Percentiles rank a stretch among this genome's conserved stretches.
Conservation (phyloP, 2,797 vertebrate species). For the Glyptemys insculpta region DNA sequence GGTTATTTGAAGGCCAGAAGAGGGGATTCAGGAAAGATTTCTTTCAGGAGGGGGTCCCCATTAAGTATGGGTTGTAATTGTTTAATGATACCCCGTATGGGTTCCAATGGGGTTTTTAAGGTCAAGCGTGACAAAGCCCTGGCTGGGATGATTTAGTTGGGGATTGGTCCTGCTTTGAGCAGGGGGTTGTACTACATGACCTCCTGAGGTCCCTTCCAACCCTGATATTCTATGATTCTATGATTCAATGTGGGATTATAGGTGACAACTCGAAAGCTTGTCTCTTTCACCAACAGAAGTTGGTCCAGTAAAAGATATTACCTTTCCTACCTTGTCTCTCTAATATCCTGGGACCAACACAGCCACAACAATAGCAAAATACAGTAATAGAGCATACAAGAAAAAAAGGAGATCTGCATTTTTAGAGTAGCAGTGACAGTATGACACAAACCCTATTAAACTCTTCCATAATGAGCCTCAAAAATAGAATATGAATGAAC, state of each 20-base stretch:
- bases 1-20: neutral
- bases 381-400: neutral
- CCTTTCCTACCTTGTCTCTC: neutral
- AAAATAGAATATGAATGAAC: neutral
- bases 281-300: neutral
- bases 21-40: neutral
- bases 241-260: neutral
- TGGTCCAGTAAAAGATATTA: neutral
- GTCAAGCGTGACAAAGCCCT: too few species aligned
- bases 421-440: neutral
- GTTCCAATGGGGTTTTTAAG: neutral
- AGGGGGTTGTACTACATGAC: too few species aligned
- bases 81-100: neutral
- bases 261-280: neutral
- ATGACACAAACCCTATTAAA: neutral
- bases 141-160: too few species aligned
- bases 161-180: too few species aligned
- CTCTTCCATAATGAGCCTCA: neutral
- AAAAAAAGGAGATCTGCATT: neutral
- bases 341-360: rapidly evolving
- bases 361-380: neutral
- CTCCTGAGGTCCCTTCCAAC: too few species aligned
- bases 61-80: neutral
- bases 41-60: neutral
- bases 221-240: too few species aligned